A percentile compares a stretch with the other conserved stretches of the same genome.
phyloP scores from a whole-genome alignment of 2,113 vertebrate species.

The Microtus oregoni region DNA sequence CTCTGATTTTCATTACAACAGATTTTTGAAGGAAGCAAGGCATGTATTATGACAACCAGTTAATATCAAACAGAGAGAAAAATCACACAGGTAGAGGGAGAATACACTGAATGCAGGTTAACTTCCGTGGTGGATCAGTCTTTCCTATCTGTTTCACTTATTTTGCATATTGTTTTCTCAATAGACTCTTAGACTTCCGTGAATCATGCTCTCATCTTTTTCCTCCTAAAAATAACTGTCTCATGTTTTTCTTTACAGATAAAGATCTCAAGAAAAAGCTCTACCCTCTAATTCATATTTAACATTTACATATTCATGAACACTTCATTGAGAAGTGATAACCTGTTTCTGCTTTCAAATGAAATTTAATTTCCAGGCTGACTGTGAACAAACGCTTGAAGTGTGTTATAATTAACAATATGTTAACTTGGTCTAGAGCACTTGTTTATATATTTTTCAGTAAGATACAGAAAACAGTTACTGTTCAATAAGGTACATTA shows the following conservation, averaged over 20 bases:
- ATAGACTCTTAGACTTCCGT: not conserved
- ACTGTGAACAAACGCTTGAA: slow-evolving; percentile 56
- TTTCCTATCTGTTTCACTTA: not conserved
- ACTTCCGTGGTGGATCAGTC: not conserved
- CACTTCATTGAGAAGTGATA: slow-evolving; percentile 62
- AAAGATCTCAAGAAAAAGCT: slow-evolving; percentile 47
- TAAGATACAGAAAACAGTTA: slow-evolving; percentile 46
- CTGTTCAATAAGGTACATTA: not conserved
- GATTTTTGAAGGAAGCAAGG: not conserved
- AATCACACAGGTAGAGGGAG: not conserved
- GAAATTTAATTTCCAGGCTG: slow-evolving; percentile 66
- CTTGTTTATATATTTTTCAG: not conserved
- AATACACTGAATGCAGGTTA: not conserved
- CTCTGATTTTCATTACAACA: not conserved
- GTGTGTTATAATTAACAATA: slow-evolving; percentile 57
- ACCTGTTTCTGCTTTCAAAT: slow-evolving; percentile 67
- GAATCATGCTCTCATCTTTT: not conserved
- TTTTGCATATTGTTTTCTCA: not conserved
- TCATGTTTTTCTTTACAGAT: not conserved
- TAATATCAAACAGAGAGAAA: slow-evolving; percentile 15
- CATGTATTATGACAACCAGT: not conserved
- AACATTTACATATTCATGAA: slow-evolving; percentile 70
- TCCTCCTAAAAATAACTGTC: slow-evolving; percentile 1
- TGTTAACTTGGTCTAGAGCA: slow-evolving; percentile 43
- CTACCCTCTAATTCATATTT: slow-evolving; percentile 49